Base-by-base conservation (phyloP, 2,797 vertebrate genomes). In the Myiotriccus ornatus region DNA sequence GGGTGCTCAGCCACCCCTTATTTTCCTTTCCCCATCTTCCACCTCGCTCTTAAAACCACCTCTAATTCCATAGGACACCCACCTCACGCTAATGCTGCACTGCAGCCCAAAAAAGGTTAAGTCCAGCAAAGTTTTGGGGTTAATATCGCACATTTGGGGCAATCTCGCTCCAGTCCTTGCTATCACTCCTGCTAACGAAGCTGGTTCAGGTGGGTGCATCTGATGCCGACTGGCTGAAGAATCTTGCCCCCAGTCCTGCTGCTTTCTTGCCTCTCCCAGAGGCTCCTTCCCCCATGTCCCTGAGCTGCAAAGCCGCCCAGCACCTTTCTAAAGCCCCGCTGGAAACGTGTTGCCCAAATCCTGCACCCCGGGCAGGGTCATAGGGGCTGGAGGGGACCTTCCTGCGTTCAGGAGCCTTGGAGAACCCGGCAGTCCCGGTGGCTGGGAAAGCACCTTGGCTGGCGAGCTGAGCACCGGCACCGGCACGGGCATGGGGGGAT, bases 81-180 rank as follows among this genome's bases (percentile, higher is more conserved):
- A 7, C 20, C 22, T 18, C 27, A 43, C 3, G 6, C 20, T 34
- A 49, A 16, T 14, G 63, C 81, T 49, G 87, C 71, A 17, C 37
- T 28, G 87, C 92, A 83, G 76, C 68, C 60, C 56, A 7, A 25
- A 57, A 78, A 78, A 65, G 46, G 25, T 23, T 17, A 94, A 95
- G 95, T 95, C 87, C 56, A 6, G 73, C 60, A 88, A 95, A 96
- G 94, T 96, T 96, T 95, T 3, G 6, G 76, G 76, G 56, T 93
- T 53, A 74, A 95, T 74, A 44, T 28, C 1, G 1, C 34, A 43
- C 39, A 35, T 52, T 83, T 89, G 0, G 7, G 71, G 63, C 24
- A 57, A 82, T 16, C 12, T 62, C 55, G 9, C 39, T 21, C 10
- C 35, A 24, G 30, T 7, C 30, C 43, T 49, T 17, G 30, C 39